Conservation (phyloP, 2,888 invertebrate species). For the Morpho achilles region DNA sequence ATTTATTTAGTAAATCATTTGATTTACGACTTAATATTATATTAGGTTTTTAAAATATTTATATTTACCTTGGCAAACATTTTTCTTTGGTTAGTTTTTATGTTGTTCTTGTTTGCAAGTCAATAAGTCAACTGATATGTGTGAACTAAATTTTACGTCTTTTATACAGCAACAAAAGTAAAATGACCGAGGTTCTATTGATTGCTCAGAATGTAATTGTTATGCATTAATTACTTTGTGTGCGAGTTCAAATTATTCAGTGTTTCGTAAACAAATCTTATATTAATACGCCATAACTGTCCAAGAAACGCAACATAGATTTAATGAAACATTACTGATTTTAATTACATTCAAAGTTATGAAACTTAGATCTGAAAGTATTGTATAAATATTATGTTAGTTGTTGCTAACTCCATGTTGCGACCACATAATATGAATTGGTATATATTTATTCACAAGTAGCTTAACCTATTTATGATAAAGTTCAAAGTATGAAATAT, state of each 20-base stretch:
- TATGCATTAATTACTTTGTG: slow-evolving; percentile 6
- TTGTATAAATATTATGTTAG: slow-evolving; percentile 9
- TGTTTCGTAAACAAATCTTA: slow-evolving; percentile 6
- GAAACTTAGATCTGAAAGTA: slow-evolving; percentile 4
- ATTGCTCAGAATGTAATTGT: slow-evolving; percentile 20
- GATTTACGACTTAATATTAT: not conserved
- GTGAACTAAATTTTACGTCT: slow-evolving; percentile 28
- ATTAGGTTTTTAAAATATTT: not conserved
- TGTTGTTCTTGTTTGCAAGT: slow-evolving; percentile 17
- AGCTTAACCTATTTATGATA: slow-evolving; percentile 1
- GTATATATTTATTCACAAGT: slow-evolving; percentile 10
- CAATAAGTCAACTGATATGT: slow-evolving; percentile 31
- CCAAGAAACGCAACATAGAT: slow-evolving; percentile 2
- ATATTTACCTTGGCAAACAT: slow-evolving; percentile 22
- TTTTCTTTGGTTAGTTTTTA: not conserved
- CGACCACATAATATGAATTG: slow-evolving; percentile 1
- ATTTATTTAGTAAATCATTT: too few species aligned
- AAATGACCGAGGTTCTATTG: slow-evolving; percentile 26
- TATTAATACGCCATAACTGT: slow-evolving; percentile 5
- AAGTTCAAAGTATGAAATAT: not conserved
- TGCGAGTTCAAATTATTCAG: slow-evolving; percentile 7
- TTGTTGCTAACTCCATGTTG: slow-evolving; percentile 16
- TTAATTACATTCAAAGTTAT: slow-evolving; percentile 7
- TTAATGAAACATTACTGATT: slow-evolving; percentile 7
- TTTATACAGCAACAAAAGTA: slow-evolving; percentile 34